These are phyloP conservation scores for Drosophila phalerata DNA, from an alignment of 2,888 invertebrate genomes.

Conservation along the genomic window DNA sequence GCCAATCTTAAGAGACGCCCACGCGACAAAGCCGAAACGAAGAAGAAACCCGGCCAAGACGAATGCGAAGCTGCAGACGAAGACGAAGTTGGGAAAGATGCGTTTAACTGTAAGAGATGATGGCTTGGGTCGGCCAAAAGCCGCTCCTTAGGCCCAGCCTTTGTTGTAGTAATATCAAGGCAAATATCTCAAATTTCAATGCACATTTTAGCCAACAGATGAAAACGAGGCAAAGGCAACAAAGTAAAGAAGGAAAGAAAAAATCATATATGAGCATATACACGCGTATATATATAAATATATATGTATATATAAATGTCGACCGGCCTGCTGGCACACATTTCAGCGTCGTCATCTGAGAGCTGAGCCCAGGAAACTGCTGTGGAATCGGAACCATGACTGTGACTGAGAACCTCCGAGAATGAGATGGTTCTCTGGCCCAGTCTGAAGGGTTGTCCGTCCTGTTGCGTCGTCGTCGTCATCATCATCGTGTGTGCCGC, in stretches of 20 bases:
- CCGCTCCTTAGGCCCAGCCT: slow-evolving; percentile 64
- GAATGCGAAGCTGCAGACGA: slow-evolving; percentile 34
- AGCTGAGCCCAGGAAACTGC: slow-evolving; percentile 46
- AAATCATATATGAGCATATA: slow-evolving; percentile 9
- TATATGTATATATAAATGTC: slow-evolving; percentile 38
- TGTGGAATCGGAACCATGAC: slow-evolving; percentile 32
- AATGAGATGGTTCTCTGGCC: slow-evolving; percentile 33
- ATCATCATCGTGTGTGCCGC: slow-evolving; percentile 66
- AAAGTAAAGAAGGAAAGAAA: neutral
- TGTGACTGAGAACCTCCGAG: slow-evolving; percentile 21
- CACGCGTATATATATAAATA: neutral
- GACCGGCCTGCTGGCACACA: slow-evolving; percentile 73
- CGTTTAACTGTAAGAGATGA: slow-evolving; percentile 60
- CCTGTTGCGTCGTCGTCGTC: slow-evolving; percentile 39
- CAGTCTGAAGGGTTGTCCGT: slow-evolving; percentile 51
- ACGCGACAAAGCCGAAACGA: slow-evolving; percentile 55
- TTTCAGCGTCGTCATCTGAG: slow-evolving; percentile 41
- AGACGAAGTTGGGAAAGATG: slow-evolving; percentile 40
- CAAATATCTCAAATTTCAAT: slow-evolving; percentile 79
- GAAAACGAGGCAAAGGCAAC: slow-evolving; percentile 18
- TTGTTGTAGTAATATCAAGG: slow-evolving; percentile 71
- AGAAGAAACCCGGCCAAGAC: slow-evolving; percentile 20
- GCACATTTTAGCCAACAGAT: slow-evolving; percentile 56
- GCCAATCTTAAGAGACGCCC: slow-evolving; percentile 69
- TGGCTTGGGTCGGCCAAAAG: slow-evolving; percentile 39